phyloP scores from a whole-genome alignment of 2,888 invertebrate genomes.

The Blomia tropicalis region DNA sequence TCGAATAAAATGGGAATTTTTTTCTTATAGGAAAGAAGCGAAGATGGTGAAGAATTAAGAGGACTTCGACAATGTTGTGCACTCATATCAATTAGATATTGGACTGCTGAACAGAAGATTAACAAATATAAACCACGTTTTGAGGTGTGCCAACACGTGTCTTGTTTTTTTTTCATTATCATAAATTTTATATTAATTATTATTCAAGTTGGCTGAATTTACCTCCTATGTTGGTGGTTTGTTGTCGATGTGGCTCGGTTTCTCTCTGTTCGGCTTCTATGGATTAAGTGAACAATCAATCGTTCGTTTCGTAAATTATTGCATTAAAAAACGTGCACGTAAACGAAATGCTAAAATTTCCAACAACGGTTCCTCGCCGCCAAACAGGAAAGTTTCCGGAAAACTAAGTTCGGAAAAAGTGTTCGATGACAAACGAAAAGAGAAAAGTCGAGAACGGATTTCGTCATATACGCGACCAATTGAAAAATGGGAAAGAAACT shows the following conservation, averaged over 20 bases:
- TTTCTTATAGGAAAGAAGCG: slow-evolving; percentile 10
- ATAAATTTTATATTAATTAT: not conserved
- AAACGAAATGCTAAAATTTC: too few relatives aligned
- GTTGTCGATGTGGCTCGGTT: slow-evolving; percentile 23
- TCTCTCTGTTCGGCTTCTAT: slow-evolving; percentile 21
- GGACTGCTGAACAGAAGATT: slow-evolving; percentile 20
- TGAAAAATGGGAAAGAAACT: too few relatives aligned
- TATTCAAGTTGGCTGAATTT: slow-evolving; percentile 18
- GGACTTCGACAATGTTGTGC: slow-evolving; percentile 16
- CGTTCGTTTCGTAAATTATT: not conserved
- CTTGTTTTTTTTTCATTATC: not conserved
- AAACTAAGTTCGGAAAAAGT: too few relatives aligned
- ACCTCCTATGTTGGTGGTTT: slow-evolving; percentile 20
- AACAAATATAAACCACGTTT: slow-evolving; percentile 22
- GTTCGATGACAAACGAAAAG: too few relatives aligned
- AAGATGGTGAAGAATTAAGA: not conserved
- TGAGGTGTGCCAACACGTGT: not conserved
- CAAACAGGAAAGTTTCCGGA: too few relatives aligned
- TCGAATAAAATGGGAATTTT: not conserved
- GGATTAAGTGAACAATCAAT: not conserved
- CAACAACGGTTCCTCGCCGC: too few relatives aligned
- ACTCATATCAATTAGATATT: slow-evolving; percentile 21
- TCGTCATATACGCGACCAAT: too few relatives aligned
- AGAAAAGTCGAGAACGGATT: too few relatives aligned
- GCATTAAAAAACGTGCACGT: not conserved